phyloP scores from a whole-genome alignment of 2,888 invertebrate species.

The Pomacea canaliculata region DNA sequence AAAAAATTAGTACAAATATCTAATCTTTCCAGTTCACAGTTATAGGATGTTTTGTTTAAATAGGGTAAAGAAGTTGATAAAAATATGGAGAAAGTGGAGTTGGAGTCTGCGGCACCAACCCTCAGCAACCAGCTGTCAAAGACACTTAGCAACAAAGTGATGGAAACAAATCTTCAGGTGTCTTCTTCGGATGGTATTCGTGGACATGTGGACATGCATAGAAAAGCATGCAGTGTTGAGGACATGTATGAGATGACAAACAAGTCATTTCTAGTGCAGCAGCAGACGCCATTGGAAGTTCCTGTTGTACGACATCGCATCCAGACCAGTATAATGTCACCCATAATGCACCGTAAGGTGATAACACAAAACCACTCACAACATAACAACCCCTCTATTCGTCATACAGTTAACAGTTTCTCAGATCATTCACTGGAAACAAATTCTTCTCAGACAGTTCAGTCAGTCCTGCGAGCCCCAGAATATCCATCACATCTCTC shows the following conservation, averaged over 20 bases:
- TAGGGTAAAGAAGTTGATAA: too few relatives aligned
- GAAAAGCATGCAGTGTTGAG: constrained; percentile 18
- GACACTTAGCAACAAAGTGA: too few relatives aligned
- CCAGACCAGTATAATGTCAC: constrained; percentile 25
- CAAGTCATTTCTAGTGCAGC: constrained; percentile 5
- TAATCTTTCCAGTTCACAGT: too few relatives aligned
- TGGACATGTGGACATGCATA: neutral
- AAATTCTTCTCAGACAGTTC: too few relatives aligned
- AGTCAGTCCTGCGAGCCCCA: neutral
- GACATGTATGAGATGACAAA: constrained; percentile 8
- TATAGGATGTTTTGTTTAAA: too few relatives aligned
- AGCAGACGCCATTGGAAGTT: constrained; percentile 26
- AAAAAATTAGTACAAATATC: too few relatives aligned
- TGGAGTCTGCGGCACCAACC: too few relatives aligned
- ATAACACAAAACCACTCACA: neutral
- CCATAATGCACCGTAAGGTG: constrained; percentile 21
- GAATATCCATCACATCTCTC: neutral
- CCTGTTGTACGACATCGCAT: constrained; percentile 30
- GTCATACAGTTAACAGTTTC: neutral
- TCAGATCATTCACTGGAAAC: too few relatives aligned
- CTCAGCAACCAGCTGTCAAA: too few relatives aligned
- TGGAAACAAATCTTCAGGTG: too few relatives aligned
- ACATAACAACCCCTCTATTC: neutral
- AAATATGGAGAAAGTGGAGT: too few relatives aligned
- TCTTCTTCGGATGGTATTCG: too few relatives aligned